Evolutionary conservation across 2,797 vertebrate genomes (phyloP), one percentile per base, ranked within the genome.

Genomic region (Bufotes viridis): DNA sequence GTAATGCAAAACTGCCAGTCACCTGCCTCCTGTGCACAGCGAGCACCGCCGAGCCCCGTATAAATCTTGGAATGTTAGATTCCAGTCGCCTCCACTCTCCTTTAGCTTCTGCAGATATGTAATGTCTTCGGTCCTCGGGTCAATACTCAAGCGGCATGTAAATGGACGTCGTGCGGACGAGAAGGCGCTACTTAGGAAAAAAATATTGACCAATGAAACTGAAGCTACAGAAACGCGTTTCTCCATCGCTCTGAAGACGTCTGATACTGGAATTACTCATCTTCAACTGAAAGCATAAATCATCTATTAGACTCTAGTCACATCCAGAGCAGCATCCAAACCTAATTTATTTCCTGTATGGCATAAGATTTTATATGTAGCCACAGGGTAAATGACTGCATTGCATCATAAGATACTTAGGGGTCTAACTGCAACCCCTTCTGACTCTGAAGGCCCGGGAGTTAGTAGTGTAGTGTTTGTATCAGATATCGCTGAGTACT

Each of bases 1-100:
- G 20, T 87, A 91, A 91, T 89, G 91, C 90, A 87, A 90, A 81
- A 88, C 90, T 92, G 92, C 91, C 91, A 90, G 90, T 94, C 93
- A 93, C 92, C 93, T 93, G 91, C 90, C 69, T 89, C 75, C 1
- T 90, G 82, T 61, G 42, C 84, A 34, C 60, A 0, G 10, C 72
- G 67, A 74, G 81, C 67, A 60, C 76, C 84, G 87, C 88, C 69
- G 76, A 83, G 86, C 0, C 20, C 87, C 82, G 88, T 91, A 92
- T 92, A 92, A 92, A 93, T 93, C 91, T 91, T 89, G 83, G 87
- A 84, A 57, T 55, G 86, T 90, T 82, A 61, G 58, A 86, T 88
- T 89, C 90, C 84, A 88, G 88, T 80, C 90, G 82, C 90, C 92
- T 92, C 89, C 90, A 90, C 90, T 90, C 89, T 82, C 87, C 89